Percentiles rank a stretch among this genome's conserved stretches.
Conservation (phyloP, 2,888 invertebrate species). For the Ochropleura leucogaster region DNA sequence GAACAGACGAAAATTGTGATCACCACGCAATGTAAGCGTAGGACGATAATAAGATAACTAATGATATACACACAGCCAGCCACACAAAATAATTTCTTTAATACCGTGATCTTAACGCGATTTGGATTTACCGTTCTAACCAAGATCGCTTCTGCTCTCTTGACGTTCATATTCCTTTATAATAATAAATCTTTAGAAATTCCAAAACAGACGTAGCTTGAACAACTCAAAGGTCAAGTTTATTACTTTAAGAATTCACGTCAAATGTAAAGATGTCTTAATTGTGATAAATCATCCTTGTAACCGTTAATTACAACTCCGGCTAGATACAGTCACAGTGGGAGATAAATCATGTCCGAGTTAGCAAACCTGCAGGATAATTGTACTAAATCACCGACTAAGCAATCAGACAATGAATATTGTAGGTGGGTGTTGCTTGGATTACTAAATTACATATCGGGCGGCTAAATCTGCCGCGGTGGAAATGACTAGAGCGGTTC, state of each 20-base stretch:
- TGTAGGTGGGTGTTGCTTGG: slow-evolving; percentile 83
- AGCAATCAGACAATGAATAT: slow-evolving; percentile 83
- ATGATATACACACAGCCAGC: slow-evolving; percentile 68
- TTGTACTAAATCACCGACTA: slow-evolving; percentile 84
- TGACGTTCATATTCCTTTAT: slow-evolving; percentile 41
- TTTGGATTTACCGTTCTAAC: slow-evolving; percentile 53
- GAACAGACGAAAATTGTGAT: slow-evolving; percentile 85
- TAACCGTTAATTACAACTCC: slow-evolving; percentile 79
- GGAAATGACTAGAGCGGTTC: slow-evolving; percentile 72
- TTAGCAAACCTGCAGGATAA: slow-evolving; percentile 82
- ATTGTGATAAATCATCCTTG: slow-evolving; percentile 84
- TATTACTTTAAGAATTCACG: slow-evolving; percentile 69
- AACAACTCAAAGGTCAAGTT: slow-evolving; percentile 78
- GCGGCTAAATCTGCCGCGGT: slow-evolving; percentile 76
- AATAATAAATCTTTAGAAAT: slow-evolving; percentile 66
- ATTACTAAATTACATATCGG: slow-evolving; percentile 84
- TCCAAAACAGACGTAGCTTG: slow-evolving; percentile 65
- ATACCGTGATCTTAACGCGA: slow-evolving; percentile 54
- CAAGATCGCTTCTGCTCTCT: slow-evolving; percentile 36
- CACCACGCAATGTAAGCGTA: slow-evolving; percentile 83
- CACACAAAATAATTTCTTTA: slow-evolving; percentile 63
- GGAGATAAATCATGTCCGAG: slow-evolving; percentile 82
- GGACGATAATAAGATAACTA: slow-evolving; percentile 83
- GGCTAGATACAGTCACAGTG: slow-evolving; percentile 70
- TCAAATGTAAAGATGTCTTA: slow-evolving; percentile 77